A percentile compares a stretch with the other conserved stretches of the same genome.
Evolutionary conservation across 2,888 invertebrate species (phyloP).

Genomic region (Drosophila leonis): DNA sequence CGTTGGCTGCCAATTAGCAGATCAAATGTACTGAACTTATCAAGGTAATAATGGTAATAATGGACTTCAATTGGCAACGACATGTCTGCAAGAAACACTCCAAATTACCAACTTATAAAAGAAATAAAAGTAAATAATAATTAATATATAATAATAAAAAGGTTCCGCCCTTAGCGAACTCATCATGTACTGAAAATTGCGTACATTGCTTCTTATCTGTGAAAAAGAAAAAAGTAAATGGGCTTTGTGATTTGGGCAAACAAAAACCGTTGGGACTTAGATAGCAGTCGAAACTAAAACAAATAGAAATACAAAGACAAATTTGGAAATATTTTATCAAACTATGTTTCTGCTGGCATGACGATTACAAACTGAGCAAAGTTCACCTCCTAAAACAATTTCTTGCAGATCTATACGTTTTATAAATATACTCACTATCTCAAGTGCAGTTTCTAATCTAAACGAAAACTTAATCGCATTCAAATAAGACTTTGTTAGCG

Average conservation of each 20-base stretch:
- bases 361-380: slow-evolving; percentile 18
- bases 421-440: slow-evolving; percentile 34
- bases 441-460: slow-evolving; percentile 6
- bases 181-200: slow-evolving; percentile 1
- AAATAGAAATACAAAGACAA: slow-evolving; percentile 5
- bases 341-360: slow-evolving; percentile 1
- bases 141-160: background rate
- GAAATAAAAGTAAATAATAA: background rate
- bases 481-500: background rate
- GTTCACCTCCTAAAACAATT: slow-evolving; percentile 16
- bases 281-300: slow-evolving; percentile 13
- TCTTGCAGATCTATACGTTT: slow-evolving; percentile 9
- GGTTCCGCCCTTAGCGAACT: background rate
- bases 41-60: background rate
- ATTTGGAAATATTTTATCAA: slow-evolving; percentile 34
- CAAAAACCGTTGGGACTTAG: slow-evolving; percentile 14
- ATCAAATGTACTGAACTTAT: slow-evolving; percentile 10
- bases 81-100: slow-evolving; percentile 1
- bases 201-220: slow-evolving; percentile 26
- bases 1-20: background rate
- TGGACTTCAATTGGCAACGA: background rate
- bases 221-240: slow-evolving; percentile 2
- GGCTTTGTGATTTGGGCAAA: slow-evolving; percentile 5
- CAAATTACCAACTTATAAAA: background rate
- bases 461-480: background rate